These are phyloP conservation scores for Entomobrya proxima DNA, from an alignment of 2,888 invertebrate species.

Conservation along the genomic window DNA sequence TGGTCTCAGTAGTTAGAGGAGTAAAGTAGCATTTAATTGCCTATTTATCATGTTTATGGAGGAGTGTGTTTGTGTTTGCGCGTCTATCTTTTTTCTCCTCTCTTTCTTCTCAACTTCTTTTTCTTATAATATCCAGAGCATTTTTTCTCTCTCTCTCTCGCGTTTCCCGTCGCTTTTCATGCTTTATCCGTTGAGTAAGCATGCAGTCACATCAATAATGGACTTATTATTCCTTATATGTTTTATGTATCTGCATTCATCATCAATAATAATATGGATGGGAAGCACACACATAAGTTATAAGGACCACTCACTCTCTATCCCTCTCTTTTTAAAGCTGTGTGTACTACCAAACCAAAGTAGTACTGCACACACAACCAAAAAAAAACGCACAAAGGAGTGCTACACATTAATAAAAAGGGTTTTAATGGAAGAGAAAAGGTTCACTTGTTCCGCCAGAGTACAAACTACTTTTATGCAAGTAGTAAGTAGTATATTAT, in stretches of 20 bases:
- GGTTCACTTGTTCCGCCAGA: conserved; percentile 2
- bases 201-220: not conserved
- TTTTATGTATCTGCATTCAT: not conserved
- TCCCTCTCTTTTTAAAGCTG: not conserved
- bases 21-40: conserved; percentile 70
- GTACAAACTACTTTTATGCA: too few species aligned
- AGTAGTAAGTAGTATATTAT: conserved; percentile 7
- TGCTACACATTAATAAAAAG: conserved; percentile 28
- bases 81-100: conserved; percentile 12
- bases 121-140: not conserved
- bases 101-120: conserved; percentile 5
- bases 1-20: conserved; percentile 57
- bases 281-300: not conserved
- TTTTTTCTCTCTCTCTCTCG: not conserved
- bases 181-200: conserved; percentile 10
- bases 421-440: conserved; percentile 23
- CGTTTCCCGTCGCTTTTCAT: conserved; percentile 1
- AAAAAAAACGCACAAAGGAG: conserved; percentile 1
- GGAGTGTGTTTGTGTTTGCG: conserved; percentile 59
- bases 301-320: not conserved
- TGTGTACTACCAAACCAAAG: not conserved
- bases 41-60: conserved; percentile 70
- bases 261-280: conserved; percentile 27
- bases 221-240: not conserved
- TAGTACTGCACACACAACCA: not conserved